These are phyloP conservation scores for Rhipidura dahli DNA, from an alignment of 2,113 vertebrate genomes.

Conservation along the genomic window DNA sequence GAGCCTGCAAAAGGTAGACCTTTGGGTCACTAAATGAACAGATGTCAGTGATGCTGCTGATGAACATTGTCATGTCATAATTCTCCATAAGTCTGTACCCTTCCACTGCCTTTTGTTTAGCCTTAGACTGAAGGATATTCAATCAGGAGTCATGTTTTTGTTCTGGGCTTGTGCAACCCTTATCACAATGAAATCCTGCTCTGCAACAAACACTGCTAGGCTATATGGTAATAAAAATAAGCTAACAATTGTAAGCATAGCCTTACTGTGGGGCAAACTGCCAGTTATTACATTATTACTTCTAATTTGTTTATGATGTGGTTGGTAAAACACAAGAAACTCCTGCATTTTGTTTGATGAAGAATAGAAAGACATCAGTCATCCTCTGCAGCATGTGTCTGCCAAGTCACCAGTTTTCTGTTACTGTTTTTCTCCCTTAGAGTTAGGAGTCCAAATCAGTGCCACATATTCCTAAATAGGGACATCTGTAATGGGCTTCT, in stretches of 20 bases:
- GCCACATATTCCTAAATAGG: constrained; percentile 4
- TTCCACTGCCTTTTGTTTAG: not conserved
- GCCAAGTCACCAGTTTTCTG: not conserved
- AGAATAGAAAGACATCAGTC: not conserved
- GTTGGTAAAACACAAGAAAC: not conserved
- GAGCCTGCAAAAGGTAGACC: not conserved
- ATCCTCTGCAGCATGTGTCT: not conserved
- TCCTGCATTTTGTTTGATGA: not conserved
- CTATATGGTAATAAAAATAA: not conserved
- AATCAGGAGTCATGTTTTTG: not conserved
- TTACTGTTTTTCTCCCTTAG: not conserved
- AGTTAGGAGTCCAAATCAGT: constrained; percentile 3
- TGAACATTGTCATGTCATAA: not conserved
- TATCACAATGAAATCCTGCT: not conserved
- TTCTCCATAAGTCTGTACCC: not conserved
- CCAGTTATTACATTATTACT: not conserved
- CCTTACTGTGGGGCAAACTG: not conserved
- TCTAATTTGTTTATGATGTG: not conserved
- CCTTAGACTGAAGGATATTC: not conserved
- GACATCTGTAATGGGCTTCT: constrained; percentile 32
- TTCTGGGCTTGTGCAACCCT: not conserved
- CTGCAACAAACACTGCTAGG: not conserved
- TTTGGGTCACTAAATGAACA: not conserved
- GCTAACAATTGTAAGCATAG: not conserved
- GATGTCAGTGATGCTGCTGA: not conserved